Conservation (phyloP, 2,113 vertebrate genomes). For the Plecotus auritus region DNA sequence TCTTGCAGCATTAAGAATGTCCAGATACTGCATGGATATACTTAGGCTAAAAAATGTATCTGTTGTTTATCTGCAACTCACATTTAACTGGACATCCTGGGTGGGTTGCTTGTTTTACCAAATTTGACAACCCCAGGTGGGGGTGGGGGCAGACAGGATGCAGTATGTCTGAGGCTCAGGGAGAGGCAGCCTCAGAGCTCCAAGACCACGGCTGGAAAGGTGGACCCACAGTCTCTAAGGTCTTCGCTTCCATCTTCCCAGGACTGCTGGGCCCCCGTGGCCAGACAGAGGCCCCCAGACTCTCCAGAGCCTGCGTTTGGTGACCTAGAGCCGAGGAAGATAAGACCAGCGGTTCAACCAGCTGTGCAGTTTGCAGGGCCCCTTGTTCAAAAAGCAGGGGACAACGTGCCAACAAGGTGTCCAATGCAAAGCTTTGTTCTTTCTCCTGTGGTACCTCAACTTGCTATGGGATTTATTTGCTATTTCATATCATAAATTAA, state of each 20-base stretch:
- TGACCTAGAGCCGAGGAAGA: neutral
- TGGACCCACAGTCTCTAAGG: neutral
- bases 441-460: neutral
- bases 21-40: neutral
- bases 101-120: neutral
- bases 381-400: neutral
- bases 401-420: rapidly evolving
- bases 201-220: neutral
- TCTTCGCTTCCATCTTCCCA: neutral
- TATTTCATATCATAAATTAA: neutral
- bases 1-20: neutral
- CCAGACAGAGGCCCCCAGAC: neutral
- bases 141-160: rapidly evolving
- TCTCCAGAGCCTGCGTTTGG: neutral
- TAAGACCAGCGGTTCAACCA: rapidly evolving
- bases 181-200: neutral
- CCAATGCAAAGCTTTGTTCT: neutral
- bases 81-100: neutral
- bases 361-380: too few species aligned
- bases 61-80: neutral
- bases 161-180: neutral
- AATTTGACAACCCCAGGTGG: neutral
- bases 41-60: neutral
- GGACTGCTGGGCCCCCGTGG: neutral
- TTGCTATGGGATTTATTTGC: neutral